Percentiles rank a stretch among this genome's conserved stretches.
phyloP scores from a whole-genome alignment of 1,140 invertebrate genomes.

The Trichonephila inaurata region DNA sequence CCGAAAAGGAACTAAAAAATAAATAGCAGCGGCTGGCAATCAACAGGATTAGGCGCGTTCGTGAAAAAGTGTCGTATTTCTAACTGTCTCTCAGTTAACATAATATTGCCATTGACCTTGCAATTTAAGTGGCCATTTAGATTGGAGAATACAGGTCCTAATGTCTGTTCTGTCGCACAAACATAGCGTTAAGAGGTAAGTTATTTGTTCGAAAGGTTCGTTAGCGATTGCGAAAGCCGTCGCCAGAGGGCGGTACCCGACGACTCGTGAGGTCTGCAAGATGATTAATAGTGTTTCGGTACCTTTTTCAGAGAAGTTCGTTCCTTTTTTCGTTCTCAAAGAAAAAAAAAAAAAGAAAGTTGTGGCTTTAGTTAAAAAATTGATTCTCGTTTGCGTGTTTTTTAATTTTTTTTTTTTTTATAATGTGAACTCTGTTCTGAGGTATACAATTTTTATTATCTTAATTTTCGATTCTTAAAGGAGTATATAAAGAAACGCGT shows the following conservation, averaged over 20 bases:
- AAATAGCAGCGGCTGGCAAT: background rate
- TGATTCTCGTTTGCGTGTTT: background rate
- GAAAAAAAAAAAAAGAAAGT: background rate
- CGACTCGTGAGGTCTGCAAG: background rate
- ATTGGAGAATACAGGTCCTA: conserved; percentile 32
- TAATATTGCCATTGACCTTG: conserved; percentile 61
- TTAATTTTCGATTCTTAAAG: no score
- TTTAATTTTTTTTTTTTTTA: background rate
- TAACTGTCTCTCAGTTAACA: conserved; percentile 44
- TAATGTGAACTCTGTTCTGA: no score
- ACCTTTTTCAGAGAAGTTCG: background rate
- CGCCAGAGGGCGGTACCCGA: conserved; percentile 52
- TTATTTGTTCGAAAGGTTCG: conserved; percentile 50
- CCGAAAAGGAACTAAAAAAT: background rate
- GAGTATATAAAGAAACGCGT: no score
- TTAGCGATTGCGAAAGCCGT: conserved; percentile 36
- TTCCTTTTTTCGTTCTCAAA: background rate
- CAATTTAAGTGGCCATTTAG: conserved; percentile 50
- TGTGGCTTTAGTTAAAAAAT: background rate
- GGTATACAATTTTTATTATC: no score
- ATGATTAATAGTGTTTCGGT: background rate
- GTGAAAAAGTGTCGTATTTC: conserved; percentile 57
- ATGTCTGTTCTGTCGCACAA: conserved; percentile 42
- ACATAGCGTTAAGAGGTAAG: conserved; percentile 42
- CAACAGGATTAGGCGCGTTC: conserved; percentile 23